Conservation (phyloP, 2,797 vertebrate species). For the Jordanella pulchra region DNA sequence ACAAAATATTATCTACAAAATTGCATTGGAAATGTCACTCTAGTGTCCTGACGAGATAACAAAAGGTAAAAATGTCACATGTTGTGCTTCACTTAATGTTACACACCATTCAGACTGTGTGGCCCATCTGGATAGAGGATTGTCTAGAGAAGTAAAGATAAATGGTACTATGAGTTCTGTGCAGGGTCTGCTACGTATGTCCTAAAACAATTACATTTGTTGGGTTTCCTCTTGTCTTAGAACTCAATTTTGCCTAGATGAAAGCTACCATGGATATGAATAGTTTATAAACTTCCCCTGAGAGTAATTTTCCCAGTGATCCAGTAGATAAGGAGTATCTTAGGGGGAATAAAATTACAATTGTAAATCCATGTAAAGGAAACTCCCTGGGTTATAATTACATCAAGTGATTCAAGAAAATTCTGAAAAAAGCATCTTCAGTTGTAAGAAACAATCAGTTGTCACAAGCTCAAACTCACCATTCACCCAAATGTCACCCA, state of each 20-base stretch:
- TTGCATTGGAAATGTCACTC: slow-evolving; percentile 9
- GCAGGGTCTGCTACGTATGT: background rate
- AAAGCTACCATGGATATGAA: background rate
- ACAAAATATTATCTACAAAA: slow-evolving; percentile 28
- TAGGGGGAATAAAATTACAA: background rate
- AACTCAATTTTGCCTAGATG: background rate
- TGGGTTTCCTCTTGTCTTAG: background rate
- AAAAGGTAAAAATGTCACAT: slow-evolving; percentile 2
- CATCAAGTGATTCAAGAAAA: too few species aligned
- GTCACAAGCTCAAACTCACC: background rate
- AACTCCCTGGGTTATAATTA: too few species aligned
- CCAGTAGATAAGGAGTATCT: background rate
- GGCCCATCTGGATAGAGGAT: background rate
- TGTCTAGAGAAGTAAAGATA: background rate
- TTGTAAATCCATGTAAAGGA: background rate
- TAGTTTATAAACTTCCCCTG: background rate
- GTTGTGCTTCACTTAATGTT: slow-evolving; percentile 2
- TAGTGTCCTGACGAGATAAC: slow-evolving; percentile 6
- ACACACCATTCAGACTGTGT: background rate
- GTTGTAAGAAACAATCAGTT: background rate
- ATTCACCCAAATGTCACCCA: too few species aligned
- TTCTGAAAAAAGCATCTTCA: too few species aligned
- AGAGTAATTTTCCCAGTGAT: background rate
- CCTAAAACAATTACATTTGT: background rate
- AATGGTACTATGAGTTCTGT: background rate